A percentile compares a stretch with the other conserved stretches of the same genome.
Conservation (phyloP, 2,888 invertebrate genomes). For the Leptodirus hochenwartii region DNA sequence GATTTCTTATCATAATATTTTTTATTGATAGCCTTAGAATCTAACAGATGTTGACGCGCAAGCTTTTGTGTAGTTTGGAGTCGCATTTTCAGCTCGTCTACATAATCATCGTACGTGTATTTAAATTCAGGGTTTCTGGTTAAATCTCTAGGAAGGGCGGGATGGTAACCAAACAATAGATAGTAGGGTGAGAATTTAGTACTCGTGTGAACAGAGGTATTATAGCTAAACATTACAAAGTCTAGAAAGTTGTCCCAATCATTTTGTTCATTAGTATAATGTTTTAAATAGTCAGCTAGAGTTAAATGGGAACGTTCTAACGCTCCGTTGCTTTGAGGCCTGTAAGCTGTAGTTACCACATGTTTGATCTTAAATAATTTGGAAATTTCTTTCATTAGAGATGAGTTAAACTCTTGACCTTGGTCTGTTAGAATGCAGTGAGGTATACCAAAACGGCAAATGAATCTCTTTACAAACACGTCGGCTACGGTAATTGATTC, state of each 20-base stretch:
- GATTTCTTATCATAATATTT: constrained; percentile 9
- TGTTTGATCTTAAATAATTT: constrained; percentile 8
- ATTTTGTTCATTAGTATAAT: too few relatives aligned
- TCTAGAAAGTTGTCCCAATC: constrained; percentile 9
- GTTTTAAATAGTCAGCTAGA: too few relatives aligned
- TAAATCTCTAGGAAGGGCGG: constrained; percentile 8
- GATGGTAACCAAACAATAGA: constrained; percentile 8
- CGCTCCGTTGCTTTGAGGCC: too few relatives aligned
- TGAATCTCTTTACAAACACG: constrained; percentile 5
- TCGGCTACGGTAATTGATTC: constrained; percentile 18
- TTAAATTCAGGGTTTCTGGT: constrained; percentile 6
- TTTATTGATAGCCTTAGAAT: constrained; percentile 8
- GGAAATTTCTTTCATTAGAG: too few relatives aligned
- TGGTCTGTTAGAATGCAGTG: constrained; percentile 7
- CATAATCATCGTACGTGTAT: too few relatives aligned
- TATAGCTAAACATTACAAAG: constrained; percentile 8
- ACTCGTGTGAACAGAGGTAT: constrained; percentile 8
- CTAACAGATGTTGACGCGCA: constrained; percentile 8
- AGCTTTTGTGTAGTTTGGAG: constrained; percentile 6
- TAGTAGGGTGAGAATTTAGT: constrained; percentile 8
- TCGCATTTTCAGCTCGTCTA: too few relatives aligned
- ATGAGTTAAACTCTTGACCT: constrained; percentile 8
- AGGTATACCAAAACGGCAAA: constrained; percentile 9
- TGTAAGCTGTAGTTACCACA: constrained; percentile 5
- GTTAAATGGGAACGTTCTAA: constrained; percentile 6